Conservation (phyloP, 2,888 invertebrate genomes). For the Dryococelus australis region DNA sequence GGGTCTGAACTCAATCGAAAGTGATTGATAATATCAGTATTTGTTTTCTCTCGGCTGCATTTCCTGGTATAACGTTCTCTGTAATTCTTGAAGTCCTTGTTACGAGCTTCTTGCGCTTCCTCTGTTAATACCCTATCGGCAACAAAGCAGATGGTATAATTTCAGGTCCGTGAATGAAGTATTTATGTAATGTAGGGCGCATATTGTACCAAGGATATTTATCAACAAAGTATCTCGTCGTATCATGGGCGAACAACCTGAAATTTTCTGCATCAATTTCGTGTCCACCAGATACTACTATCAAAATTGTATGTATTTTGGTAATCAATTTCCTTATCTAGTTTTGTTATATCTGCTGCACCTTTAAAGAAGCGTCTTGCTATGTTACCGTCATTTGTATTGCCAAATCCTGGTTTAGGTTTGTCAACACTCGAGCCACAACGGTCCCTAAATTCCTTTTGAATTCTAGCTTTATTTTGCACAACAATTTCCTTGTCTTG, state of each 20-base stretch:
- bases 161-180: background rate
- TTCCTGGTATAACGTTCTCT: no score
- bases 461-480: no score
- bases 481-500: no score
- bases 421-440: no score
- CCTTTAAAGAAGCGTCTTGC: background rate
- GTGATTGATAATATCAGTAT: background rate
- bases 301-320: background rate
- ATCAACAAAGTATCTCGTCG: background rate
- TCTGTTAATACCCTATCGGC: background rate
- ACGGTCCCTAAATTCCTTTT: no score
- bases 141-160: background rate
- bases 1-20: background rate
- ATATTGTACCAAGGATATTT: background rate
- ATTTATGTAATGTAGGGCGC: background rate
- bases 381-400: background rate
- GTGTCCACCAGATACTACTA: background rate
- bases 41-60: background rate
- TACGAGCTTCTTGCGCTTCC: background rate
- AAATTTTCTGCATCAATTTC: background rate
- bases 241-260: background rate
- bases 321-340: background rate
- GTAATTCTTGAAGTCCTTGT: no score
- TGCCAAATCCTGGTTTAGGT: background rate
- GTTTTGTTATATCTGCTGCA: background rate